Evolutionary conservation across 2,888 invertebrate species (phyloP).

Genomic region (Morpho deidamia): DNA sequence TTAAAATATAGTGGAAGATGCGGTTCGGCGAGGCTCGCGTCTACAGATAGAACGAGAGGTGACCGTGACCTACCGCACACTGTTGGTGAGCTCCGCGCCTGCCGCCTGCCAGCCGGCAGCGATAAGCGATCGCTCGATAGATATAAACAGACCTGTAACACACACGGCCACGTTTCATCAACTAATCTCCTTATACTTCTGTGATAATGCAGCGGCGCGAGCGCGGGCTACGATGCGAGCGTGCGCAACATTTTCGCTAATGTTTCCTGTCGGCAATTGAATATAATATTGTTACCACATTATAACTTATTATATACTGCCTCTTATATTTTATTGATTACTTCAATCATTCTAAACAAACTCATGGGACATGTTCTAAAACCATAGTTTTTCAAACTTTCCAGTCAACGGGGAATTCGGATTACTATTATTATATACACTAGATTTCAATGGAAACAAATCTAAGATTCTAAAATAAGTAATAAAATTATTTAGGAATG

Average conservation of each 20-base stretch:
- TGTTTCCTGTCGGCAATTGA: no score
- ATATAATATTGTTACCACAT: no score
- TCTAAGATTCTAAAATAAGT: no score
- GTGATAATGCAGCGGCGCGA: constrained; percentile 2
- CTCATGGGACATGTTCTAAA: no score
- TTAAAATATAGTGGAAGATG: neutral
- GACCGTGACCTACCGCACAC: constrained; percentile 41
- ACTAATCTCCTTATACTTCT: constrained; percentile 21
- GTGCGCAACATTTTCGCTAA: neutral
- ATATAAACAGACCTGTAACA: constrained; percentile 29
- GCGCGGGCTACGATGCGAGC: neutral
- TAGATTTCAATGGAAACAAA: no score
- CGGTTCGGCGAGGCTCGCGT: constrained; percentile 14
- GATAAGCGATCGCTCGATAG: constrained; percentile 29
- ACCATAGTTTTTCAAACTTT: no score
- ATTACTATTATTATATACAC: no score
- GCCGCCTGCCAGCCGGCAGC: constrained; percentile 6
- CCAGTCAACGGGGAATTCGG: no score
- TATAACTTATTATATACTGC: no score
- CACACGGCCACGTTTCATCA: constrained; percentile 17
- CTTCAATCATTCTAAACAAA: no score
- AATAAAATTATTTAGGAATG: no score
- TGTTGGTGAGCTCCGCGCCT: constrained; percentile 20
- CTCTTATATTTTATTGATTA: no score
- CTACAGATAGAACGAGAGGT: constrained; percentile 25